Evolutionary conservation across 2,888 invertebrate species (phyloP).

Genomic region (Eupithecia centaureata): DNA sequence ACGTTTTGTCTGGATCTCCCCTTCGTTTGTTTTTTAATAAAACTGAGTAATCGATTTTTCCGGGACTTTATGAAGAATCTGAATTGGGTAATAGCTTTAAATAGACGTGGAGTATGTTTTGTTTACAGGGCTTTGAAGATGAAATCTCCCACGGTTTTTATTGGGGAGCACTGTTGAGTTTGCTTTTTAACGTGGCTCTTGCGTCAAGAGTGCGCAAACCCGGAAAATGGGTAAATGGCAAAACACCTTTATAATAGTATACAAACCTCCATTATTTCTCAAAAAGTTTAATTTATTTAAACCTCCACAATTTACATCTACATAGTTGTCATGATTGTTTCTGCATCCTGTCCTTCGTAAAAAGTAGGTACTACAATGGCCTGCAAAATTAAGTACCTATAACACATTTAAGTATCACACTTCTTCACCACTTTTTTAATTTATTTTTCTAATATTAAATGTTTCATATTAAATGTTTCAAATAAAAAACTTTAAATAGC

Average conservation of each 20-base stretch:
- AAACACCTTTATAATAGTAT: not conserved
- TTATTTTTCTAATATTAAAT: no score
- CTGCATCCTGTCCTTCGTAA: no score
- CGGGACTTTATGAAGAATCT: constrained; percentile 57
- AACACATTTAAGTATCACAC: no score
- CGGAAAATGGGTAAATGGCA: not conserved
- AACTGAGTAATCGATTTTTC: constrained; percentile 70
- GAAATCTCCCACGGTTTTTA: constrained; percentile 41
- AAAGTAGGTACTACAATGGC: no score
- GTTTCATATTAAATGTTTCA: no score
- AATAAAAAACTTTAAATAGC: no score
- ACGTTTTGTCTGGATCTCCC: constrained; percentile 62
- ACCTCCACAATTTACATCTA: no score
- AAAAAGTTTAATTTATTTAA: no score
- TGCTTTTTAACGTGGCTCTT: constrained; percentile 4
- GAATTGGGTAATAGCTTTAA: constrained; percentile 50
- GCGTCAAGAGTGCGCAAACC: not conserved
- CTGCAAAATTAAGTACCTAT: no score
- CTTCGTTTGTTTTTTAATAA: constrained; percentile 66
- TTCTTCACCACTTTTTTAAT: no score
- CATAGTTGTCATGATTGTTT: no score
- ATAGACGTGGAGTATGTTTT: constrained; percentile 46
- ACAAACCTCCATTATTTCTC: not conserved
- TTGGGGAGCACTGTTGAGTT: constrained; percentile 12
- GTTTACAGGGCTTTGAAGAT: constrained; percentile 43